Conservation (phyloP, 2,888 invertebrate genomes). For the Tipula unca region DNA sequence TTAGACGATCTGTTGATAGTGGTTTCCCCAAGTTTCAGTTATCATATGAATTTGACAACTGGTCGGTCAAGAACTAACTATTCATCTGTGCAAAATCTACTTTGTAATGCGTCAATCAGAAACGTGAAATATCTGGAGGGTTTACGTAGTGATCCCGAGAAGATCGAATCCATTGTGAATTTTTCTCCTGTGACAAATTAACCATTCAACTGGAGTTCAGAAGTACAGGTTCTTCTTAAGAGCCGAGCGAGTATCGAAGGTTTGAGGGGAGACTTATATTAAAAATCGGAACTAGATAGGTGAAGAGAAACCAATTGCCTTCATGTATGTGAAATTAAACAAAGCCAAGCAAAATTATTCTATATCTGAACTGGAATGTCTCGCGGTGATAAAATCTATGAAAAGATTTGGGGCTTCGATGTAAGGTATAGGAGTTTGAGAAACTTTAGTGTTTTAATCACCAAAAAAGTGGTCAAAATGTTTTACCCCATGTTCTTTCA, state of each 20-base stretch:
- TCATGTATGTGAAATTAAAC: neutral
- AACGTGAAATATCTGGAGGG: constrained; percentile 31
- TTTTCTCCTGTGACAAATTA: too few relatives aligned
- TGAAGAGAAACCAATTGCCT: neutral
- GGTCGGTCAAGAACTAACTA: neutral
- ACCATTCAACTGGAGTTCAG: too few relatives aligned
- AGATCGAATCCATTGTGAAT: constrained; percentile 24
- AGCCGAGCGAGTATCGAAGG: neutral
- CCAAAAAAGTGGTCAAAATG: too few relatives aligned
- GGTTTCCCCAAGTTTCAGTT: too few relatives aligned
- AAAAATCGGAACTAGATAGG: neutral
- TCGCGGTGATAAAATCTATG: too few relatives aligned
- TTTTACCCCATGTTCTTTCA: too few relatives aligned
- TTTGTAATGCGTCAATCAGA: neutral
- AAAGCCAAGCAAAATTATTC: neutral
- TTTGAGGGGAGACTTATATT: neutral
- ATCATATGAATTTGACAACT: too few relatives aligned
- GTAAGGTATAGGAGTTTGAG: too few relatives aligned
- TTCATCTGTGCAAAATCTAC: neutral
- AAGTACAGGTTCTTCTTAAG: neutral
- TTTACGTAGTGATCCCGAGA: constrained; percentile 27
- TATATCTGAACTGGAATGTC: neutral
- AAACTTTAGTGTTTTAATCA: too few relatives aligned
- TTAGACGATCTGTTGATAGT: too few relatives aligned
- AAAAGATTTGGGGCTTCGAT: too few relatives aligned